Evolutionary conservation across 1,140 invertebrate species (phyloP).

Genomic region (Philopotamus ludificatus): DNA sequence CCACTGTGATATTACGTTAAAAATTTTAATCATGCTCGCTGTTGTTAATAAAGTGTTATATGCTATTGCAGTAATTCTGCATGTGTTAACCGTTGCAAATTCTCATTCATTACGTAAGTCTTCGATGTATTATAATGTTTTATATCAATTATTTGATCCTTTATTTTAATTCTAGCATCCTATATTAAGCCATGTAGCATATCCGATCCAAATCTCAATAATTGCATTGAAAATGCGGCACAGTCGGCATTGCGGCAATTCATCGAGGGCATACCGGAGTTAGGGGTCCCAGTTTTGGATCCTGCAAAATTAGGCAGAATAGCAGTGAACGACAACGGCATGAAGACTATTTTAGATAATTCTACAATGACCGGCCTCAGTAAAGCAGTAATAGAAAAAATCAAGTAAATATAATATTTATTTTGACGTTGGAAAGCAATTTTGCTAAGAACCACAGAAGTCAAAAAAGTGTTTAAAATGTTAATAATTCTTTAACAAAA

Average conservation of each 20-base stretch:
- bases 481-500: too few relatives aligned
- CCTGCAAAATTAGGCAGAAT: slow-evolving; percentile 52
- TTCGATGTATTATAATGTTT: too few relatives aligned
- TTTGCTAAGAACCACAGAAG: too few relatives aligned
- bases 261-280: slow-evolving; percentile 54
- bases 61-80: too few relatives aligned
- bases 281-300: slow-evolving; percentile 53
- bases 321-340: slow-evolving; percentile 48
- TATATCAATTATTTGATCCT: too few relatives aligned
- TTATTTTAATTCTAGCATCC: too few relatives aligned
- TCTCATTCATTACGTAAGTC: too few relatives aligned
- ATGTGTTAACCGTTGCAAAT: too few relatives aligned
- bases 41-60: too few relatives aligned
- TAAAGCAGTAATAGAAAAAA: slow-evolving; percentile 47
- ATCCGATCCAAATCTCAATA: slow-evolving; percentile 54
- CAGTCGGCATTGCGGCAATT: slow-evolving; percentile 49
- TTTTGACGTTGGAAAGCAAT: not conserved
- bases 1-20: too few relatives aligned
- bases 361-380: slow-evolving; percentile 49
- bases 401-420: slow-evolving; percentile 46
- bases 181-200: slow-evolving; percentile 57
- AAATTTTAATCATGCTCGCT: too few relatives aligned
- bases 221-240: slow-evolving; percentile 54
- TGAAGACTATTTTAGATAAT: slow-evolving; percentile 50
- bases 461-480: too few relatives aligned